phyloP scores from a whole-genome alignment of 2,113 vertebrate genomes.

The Thamnophis sirtalis region DNA sequence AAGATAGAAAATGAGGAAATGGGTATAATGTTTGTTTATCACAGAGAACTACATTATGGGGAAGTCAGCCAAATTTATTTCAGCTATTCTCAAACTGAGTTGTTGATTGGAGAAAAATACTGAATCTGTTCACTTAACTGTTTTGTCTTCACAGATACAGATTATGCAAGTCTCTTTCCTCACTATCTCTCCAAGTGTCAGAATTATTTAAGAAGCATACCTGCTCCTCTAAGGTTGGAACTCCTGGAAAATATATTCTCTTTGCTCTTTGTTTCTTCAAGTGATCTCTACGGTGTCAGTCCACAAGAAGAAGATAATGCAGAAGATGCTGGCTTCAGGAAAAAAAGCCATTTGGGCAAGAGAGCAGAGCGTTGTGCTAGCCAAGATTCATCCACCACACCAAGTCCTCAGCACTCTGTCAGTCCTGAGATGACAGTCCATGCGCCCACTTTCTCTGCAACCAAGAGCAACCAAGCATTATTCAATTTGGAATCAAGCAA shows the following conservation, averaged over 20 bases:
- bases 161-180: constrained; percentile 72
- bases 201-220: constrained; percentile 80
- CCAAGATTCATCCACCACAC: constrained; percentile 43
- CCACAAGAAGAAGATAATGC: constrained; percentile 63
- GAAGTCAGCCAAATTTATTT: neutral
- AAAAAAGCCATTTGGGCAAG: constrained; percentile 10
- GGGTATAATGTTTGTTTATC: neutral
- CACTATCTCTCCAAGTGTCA: constrained; percentile 84
- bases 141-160: constrained; percentile 62
- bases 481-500: constrained; percentile 12
- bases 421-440: constrained; percentile 47
- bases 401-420: constrained; percentile 51
- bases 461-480: neutral
- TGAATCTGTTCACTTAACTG: constrained; percentile 11
- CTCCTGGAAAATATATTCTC: constrained; percentile 98
- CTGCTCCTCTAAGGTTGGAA: constrained; percentile 84
- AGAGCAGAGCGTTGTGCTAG: constrained; percentile 30
- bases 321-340: constrained; percentile 65
- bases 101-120: constrained; percentile 1
- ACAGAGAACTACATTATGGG: neutral
- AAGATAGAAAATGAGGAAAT: neutral
- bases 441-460: neutral
- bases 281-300: constrained; percentile 74
- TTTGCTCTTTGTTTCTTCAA: constrained; percentile 84
- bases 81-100: neutral